Percentiles rank a stretch among this genome's conserved stretches.
phyloP scores from a whole-genome alignment of 2,888 invertebrate species.

The Scotopteryx bipunctaria region DNA sequence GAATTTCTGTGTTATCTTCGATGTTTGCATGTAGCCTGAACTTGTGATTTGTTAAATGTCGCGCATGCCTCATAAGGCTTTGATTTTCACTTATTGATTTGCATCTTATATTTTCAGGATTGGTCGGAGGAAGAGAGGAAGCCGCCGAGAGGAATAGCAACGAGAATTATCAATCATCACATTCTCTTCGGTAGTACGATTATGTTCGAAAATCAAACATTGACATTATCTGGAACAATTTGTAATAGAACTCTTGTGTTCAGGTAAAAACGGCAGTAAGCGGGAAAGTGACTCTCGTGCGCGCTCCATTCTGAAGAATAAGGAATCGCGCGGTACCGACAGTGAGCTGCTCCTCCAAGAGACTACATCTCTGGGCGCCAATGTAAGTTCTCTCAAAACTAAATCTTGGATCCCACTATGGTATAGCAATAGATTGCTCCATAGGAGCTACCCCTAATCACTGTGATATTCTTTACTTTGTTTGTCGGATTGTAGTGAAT shows the following conservation, averaged over 20 bases:
- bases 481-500: neutral
- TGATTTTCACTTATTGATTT: neutral
- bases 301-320: slow-evolving; percentile 80
- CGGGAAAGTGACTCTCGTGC: slow-evolving; percentile 75
- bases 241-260: slow-evolving; percentile 12
- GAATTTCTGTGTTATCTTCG: slow-evolving; percentile 22
- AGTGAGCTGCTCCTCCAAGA: slow-evolving; percentile 80
- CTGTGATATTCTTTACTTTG: too few species aligned
- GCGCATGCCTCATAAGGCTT: slow-evolving; percentile 14
- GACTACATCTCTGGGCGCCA: slow-evolving; percentile 76
- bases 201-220: neutral
- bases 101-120: slow-evolving; percentile 56
- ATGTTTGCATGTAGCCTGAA: slow-evolving; percentile 43
- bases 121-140: slow-evolving; percentile 81
- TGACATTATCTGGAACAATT: neutral
- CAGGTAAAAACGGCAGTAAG: slow-evolving; percentile 80
- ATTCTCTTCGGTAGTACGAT: slow-evolving; percentile 76
- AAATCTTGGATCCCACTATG: too few species aligned
- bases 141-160: slow-evolving; percentile 80
- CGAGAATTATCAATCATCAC: slow-evolving; percentile 82
- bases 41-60: slow-evolving; percentile 2
- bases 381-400: slow-evolving; percentile 51
- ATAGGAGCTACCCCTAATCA: too few species aligned
- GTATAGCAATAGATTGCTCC: too few species aligned
- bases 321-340: slow-evolving; percentile 80